Conservation (phyloP, 2,888 invertebrate genomes). For the Caenorhabditis macrosperma region DNA sequence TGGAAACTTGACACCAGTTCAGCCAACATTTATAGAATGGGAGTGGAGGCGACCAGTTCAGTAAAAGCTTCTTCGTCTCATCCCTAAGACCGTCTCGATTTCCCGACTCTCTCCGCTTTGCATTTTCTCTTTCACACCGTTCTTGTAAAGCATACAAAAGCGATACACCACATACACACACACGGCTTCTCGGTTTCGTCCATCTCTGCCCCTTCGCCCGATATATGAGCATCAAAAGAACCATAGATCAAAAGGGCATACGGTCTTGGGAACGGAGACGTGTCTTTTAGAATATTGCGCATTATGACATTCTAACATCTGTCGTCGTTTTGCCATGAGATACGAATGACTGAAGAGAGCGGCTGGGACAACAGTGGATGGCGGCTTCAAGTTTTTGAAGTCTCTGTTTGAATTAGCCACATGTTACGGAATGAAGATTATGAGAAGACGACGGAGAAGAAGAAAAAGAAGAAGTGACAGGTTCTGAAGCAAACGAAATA, state of each 20-base stretch:
- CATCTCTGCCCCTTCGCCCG: neutral
- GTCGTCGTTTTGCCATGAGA: slow-evolving; percentile 19
- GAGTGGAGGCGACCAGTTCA: slow-evolving; percentile 38
- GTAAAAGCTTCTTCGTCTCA: slow-evolving; percentile 21
- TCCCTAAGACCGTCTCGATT: neutral
- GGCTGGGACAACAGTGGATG: neutral
- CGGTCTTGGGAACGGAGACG: slow-evolving; percentile 38
- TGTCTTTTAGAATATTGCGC: slow-evolving; percentile 39
- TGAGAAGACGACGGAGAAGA: too few species aligned
- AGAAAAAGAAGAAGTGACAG: too few species aligned
- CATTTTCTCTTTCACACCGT: slow-evolving; percentile 30
- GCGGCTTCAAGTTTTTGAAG: slow-evolving; percentile 17
- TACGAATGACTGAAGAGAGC: neutral
- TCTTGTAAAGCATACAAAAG: slow-evolving; percentile 50
- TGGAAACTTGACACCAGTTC: slow-evolving; percentile 52
- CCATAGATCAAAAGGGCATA: slow-evolving; percentile 52
- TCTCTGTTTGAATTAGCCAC: slow-evolving; percentile 38
- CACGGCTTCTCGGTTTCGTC: slow-evolving; percentile 37
- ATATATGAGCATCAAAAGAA: slow-evolving; percentile 47
- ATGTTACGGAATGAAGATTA: slow-evolving; percentile 30
- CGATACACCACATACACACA: slow-evolving; percentile 31
- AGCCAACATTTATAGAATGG: slow-evolving; percentile 45
- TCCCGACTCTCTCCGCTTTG: neutral
- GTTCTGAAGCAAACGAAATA: slow-evolving; percentile 21
- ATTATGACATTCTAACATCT: slow-evolving; percentile 52